Evolutionary conservation across 2,113 vertebrate genomes (phyloP).

Genomic region (Thymallus thymallus): DNA sequence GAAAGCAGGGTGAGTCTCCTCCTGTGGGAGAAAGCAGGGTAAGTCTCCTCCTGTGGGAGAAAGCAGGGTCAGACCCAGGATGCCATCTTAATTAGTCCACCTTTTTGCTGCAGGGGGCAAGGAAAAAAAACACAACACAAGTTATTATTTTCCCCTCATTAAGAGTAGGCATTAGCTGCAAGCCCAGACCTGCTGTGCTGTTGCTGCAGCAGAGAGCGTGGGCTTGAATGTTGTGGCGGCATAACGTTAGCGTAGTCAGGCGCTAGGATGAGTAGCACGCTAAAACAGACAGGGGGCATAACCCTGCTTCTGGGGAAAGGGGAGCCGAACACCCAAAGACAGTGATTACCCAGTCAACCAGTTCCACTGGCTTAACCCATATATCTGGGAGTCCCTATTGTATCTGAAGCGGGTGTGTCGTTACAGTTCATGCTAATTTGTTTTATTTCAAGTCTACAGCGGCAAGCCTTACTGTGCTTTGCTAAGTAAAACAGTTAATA

Average conservation of each 20-base stretch:
- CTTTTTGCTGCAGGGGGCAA: conserved; percentile 49
- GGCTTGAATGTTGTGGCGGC: conserved; percentile 44
- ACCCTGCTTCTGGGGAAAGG: conserved; percentile 56
- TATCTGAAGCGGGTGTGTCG: conserved; percentile 14
- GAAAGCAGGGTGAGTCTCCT: background rate
- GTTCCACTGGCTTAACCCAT: conserved; percentile 58
- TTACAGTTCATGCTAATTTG: background rate
- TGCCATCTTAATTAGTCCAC: conserved; percentile 67
- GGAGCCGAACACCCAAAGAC: conserved; percentile 29
- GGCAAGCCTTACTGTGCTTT: background rate
- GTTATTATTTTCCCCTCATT: conserved; percentile 70
- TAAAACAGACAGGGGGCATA: conserved; percentile 42
- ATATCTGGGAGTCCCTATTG: conserved; percentile 31
- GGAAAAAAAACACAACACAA: conserved; percentile 44
- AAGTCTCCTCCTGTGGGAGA: conserved; percentile 26
- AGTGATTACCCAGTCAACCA: conserved; percentile 66
- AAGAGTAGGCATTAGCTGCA: conserved; percentile 61
- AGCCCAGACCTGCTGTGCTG: conserved; percentile 63
- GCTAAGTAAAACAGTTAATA: background rate
- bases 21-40: conserved; percentile 28
- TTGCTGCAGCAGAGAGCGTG: conserved; percentile 57
- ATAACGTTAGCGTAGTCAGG: conserved; percentile 47
- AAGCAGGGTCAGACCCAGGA: conserved; percentile 26
- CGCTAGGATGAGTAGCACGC: conserved; percentile 57
- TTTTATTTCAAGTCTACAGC: background rate